Conservation (phyloP, 1,140 invertebrate species). For the Zaprionus lachaisei region DNA sequence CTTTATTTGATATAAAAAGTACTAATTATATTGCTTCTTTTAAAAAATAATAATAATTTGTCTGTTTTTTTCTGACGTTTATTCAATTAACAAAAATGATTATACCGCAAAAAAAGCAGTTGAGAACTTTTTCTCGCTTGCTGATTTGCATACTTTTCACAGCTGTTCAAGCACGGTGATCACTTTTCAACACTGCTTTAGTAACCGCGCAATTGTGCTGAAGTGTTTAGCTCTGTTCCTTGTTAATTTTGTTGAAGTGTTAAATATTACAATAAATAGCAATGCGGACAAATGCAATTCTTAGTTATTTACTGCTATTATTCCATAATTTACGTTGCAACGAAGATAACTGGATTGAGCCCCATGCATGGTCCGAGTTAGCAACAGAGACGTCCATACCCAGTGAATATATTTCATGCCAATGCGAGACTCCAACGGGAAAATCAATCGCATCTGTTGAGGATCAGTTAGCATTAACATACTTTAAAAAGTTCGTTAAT, state of each 20-base stretch:
- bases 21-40: neutral
- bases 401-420: conserved; percentile 6
- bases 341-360: conserved; percentile 63
- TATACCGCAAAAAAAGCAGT: neutral
- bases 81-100: neutral
- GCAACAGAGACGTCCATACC: conserved; percentile 18
- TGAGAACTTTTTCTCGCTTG: neutral
- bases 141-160: conserved; percentile 6
- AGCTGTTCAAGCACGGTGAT: neutral
- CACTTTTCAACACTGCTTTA: conserved; percentile 28
- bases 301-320: conserved; percentile 53
- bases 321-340: conserved; percentile 54
- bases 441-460: conserved; percentile 37
- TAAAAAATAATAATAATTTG: neutral
- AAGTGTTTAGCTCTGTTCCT: conserved; percentile 26
- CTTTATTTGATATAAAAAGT: neutral
- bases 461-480: conserved; percentile 61
- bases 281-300: conserved; percentile 48
- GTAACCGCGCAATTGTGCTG: conserved; percentile 43
- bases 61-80: neutral
- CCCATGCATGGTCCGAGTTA: conserved; percentile 61
- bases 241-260: conserved; percentile 12
- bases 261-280: neutral
- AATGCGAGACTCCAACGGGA: conserved; percentile 16
- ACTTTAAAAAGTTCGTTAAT: conserved; percentile 73